phyloP scores from a whole-genome alignment of 2,888 invertebrate genomes.

The Uloborus plumipes region DNA sequence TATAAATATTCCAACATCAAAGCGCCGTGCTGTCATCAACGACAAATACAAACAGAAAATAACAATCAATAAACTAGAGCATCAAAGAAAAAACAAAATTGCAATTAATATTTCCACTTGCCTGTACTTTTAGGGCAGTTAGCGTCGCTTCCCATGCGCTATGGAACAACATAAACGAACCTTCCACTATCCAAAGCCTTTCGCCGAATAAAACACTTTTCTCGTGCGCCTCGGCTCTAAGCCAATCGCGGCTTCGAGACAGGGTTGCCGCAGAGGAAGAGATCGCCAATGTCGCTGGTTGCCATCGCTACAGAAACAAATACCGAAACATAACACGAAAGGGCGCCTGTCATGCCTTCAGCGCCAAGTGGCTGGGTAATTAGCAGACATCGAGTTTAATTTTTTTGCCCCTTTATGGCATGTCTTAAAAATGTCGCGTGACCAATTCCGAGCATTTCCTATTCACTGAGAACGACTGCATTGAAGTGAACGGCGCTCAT shows the following conservation, averaged over 20 bases:
- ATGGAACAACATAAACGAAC: slow-evolving; percentile 24
- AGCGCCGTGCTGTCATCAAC: not conserved
- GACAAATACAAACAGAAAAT: too few relatives aligned
- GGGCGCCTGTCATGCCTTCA: too few relatives aligned
- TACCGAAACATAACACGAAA: slow-evolving; percentile 26
- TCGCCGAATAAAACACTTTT: slow-evolving; percentile 39
- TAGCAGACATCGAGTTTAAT: too few relatives aligned
- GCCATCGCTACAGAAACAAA: slow-evolving; percentile 32
- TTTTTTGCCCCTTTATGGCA: too few relatives aligned
- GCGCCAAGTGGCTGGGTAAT: too few relatives aligned
- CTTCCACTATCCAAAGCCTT: slow-evolving; percentile 14
- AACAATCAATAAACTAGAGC: too few relatives aligned
- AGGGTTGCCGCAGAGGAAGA: slow-evolving; percentile 19
- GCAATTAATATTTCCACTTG: slow-evolving; percentile 14
- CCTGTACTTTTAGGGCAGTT: slow-evolving; percentile 25
- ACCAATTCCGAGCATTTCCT: too few relatives aligned
- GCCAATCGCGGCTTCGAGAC: slow-evolving; percentile 25
- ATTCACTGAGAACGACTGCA: too few relatives aligned
- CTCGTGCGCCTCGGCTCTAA: slow-evolving; percentile 14
- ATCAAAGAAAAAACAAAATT: too few relatives aligned
- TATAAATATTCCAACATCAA: not conserved
- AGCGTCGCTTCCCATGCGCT: slow-evolving; percentile 32
- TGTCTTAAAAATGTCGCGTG: too few relatives aligned
- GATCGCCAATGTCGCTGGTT: slow-evolving; percentile 29
- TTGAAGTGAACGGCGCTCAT: too few relatives aligned